Evolutionary conservation across 1,140 invertebrate genomes (phyloP).

Genomic region (Dreissena rostriformis): DNA sequence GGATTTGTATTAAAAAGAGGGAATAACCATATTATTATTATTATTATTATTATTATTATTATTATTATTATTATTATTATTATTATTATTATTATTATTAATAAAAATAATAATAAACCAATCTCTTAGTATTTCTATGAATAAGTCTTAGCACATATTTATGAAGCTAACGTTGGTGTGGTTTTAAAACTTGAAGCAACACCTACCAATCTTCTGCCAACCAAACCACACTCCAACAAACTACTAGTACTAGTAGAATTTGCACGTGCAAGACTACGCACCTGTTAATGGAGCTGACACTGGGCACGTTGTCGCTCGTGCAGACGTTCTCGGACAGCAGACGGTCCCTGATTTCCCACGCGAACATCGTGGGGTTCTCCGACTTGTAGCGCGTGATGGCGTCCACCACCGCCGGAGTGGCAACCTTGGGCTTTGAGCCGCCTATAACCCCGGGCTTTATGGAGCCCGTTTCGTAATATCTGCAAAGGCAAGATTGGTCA

Average conservation of each 20-base stretch:
- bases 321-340: conserved; percentile 98
- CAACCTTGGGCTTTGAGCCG: conserved; percentile 99
- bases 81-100: no score
- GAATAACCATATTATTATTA: no score
- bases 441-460: conserved; percentile 99
- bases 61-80: no score
- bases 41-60: no score
- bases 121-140: no score
- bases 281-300: conserved; percentile 99
- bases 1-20: no score
- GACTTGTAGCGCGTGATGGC: conserved; percentile 99
- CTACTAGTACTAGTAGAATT: not conserved
- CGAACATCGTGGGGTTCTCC: conserved; percentile 99
- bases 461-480: conserved; percentile 87
- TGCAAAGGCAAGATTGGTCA: conserved; percentile 36
- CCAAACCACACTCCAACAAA: not conserved
- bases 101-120: no score
- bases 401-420: conserved; percentile 98
- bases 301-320: conserved; percentile 99
- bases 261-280: conserved; percentile 82
- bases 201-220: no score
- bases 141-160: no score
- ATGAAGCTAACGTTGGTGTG: no score
- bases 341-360: conserved; percentile 99
- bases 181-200: no score